Conservation (phyloP, 2,888 invertebrate genomes). For the Mactromeris polynyma region DNA sequence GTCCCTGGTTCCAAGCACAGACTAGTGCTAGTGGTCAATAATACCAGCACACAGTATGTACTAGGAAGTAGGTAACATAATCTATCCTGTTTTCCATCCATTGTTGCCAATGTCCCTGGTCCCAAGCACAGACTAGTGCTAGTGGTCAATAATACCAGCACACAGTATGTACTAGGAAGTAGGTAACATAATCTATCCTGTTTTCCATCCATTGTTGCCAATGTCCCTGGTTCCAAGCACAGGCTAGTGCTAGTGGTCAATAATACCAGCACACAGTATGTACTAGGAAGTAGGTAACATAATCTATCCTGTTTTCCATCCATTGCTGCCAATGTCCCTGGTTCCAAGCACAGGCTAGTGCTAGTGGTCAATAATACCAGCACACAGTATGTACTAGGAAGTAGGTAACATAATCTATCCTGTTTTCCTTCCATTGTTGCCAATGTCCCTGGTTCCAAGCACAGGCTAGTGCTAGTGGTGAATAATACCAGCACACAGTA, state of each 20-base stretch:
- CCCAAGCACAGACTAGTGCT: conserved; percentile 8
- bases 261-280: conserved; percentile 4
- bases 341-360: conserved; percentile 7
- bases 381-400: conserved; percentile 4
- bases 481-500: conserved; percentile 11
- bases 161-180: background rate
- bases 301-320: background rate
- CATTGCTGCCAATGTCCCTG: background rate
- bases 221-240: conserved; percentile 8
- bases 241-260: conserved; percentile 6
- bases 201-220: background rate
- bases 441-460: background rate
- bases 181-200: background rate
- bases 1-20: conserved; percentile 10
- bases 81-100: background rate
- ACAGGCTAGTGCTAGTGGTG: background rate
- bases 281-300: background rate
- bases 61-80: background rate
- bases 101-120: conserved; percentile 2
- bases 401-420: background rate
- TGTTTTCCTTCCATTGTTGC: background rate
- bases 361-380: conserved; percentile 8
- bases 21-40: background rate
- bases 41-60: conserved; percentile 3
- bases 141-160: conserved; percentile 9